phyloP scores from a whole-genome alignment of 2,113 vertebrate species.

The Thoracochromis brauschi region DNA sequence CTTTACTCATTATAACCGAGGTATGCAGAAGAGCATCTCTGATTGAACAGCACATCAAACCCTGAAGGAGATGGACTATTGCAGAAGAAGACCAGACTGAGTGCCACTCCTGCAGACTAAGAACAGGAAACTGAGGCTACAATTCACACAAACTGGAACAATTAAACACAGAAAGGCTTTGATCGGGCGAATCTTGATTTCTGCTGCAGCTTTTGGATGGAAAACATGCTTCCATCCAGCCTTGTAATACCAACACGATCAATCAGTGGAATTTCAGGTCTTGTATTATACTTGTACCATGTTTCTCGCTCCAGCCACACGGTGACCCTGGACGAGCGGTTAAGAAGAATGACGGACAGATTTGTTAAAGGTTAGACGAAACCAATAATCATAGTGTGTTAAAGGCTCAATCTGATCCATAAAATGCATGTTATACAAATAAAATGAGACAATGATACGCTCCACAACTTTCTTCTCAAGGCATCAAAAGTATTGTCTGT shows the following conservation, averaged over 20 bases:
- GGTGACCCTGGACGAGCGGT: not conserved
- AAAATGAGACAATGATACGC: not conserved
- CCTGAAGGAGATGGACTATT: fast-evolving
- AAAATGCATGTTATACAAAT: fast-evolving
- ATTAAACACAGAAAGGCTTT: not conserved
- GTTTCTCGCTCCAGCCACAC: not conserved
- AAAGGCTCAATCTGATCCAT: not conserved
- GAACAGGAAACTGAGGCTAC: not conserved
- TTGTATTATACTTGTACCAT: not conserved
- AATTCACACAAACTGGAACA: not conserved
- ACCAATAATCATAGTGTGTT: not conserved
- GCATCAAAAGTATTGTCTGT: not conserved
- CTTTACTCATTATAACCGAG: not conserved
- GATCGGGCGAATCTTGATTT: fast-evolving
- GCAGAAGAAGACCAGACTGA: not conserved
- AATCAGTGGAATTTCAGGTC: not conserved
- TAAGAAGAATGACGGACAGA: not conserved
- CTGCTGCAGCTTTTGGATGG: not conserved
- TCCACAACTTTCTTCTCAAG: not conserved
- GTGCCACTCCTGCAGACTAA: not conserved
- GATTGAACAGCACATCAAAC: not conserved
- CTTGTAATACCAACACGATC: not conserved
- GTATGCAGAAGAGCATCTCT: not conserved
- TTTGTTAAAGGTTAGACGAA: not conserved
- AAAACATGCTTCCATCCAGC: not conserved